Evolutionary conservation across 2,113 vertebrate species (phyloP).

Genomic region (Microtus montanus): DNA sequence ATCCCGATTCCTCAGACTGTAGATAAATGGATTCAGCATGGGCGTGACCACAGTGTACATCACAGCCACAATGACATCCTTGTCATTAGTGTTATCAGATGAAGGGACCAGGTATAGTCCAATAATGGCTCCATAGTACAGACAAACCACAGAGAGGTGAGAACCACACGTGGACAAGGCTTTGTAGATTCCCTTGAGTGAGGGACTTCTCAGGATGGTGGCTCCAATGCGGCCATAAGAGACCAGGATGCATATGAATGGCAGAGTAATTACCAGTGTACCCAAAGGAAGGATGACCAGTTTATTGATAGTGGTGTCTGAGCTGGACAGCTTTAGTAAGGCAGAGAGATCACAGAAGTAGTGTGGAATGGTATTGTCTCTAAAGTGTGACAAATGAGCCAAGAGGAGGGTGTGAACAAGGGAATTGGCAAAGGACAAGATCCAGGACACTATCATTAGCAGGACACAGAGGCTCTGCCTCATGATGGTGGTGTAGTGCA

Average conservation of each 20-base stretch:
- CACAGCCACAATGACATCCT: slow-evolving; percentile 62
- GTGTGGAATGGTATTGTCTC: slow-evolving; percentile 52
- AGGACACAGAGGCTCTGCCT: slow-evolving; percentile 48
- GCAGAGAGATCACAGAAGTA: slow-evolving; percentile 76
- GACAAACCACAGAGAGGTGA: slow-evolving; percentile 55
- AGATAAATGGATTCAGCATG: slow-evolving; percentile 74
- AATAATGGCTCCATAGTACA: slow-evolving; percentile 65
- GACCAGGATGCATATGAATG: slow-evolving; percentile 43
- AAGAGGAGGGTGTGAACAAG: slow-evolving; percentile 71
- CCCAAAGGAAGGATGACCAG: slow-evolving; percentile 53
- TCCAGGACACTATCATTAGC: slow-evolving; percentile 60
- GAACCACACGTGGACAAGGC: slow-evolving; percentile 68
- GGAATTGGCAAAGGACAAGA: slow-evolving; percentile 22
- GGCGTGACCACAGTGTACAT: slow-evolving; percentile 68
- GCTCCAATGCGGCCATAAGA: slow-evolving; percentile 56
- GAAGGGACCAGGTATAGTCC: slow-evolving; percentile 40
- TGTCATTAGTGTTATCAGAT: background rate
- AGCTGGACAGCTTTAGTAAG: slow-evolving; percentile 71
- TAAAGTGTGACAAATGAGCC: slow-evolving; percentile 47
- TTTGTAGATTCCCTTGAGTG: slow-evolving; percentile 51
- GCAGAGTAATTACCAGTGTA: background rate
- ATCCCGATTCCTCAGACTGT: slow-evolving; percentile 67
- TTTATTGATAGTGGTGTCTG: slow-evolving; percentile 62
- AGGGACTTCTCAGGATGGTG: slow-evolving; percentile 26
- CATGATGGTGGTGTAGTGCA: slow-evolving; percentile 70